phyloP scores from a whole-genome alignment of 2,113 vertebrate genomes.

The Menidia beryllina region DNA sequence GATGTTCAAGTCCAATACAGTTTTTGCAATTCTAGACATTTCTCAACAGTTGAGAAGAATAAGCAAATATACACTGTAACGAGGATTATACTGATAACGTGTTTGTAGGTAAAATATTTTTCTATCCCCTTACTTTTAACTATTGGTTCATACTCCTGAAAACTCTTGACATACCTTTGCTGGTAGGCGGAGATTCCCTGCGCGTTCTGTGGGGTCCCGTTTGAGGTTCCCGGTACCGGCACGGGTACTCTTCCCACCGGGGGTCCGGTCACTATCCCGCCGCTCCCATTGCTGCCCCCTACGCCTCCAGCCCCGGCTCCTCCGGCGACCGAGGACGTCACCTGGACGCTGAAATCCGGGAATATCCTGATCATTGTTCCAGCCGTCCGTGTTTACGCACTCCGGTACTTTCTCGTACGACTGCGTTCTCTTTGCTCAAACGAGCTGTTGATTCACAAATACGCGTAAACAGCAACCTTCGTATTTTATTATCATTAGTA shows the following conservation, averaged over 20 bases:
- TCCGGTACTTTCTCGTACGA: constrained; percentile 11
- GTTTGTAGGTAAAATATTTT: not conserved
- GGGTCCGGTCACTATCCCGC: constrained; percentile 89
- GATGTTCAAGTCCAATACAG: not conserved
- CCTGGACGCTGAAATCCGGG: constrained; percentile 99
- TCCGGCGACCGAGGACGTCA: constrained; percentile 92
- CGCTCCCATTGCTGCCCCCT: constrained; percentile 63
- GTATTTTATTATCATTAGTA: not conserved
- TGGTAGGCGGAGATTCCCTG: constrained; percentile 95
- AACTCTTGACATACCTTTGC: constrained; percentile 88
- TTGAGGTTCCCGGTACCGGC: constrained; percentile 84
- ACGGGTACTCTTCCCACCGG: constrained; percentile 85
- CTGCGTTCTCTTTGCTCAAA: constrained; percentile 76
- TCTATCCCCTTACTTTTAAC: not conserved
- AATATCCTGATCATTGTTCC: constrained; percentile 96
- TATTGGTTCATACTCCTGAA: constrained; percentile 40
- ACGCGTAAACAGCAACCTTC: not conserved
- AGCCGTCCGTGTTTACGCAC: constrained; percentile 47
- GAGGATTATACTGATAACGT: too few relatives aligned
- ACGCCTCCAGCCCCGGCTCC: constrained; percentile 87
- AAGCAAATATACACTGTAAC: not conserved
- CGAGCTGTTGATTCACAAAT: constrained; percentile 32
- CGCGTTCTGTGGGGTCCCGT: constrained; percentile 93
- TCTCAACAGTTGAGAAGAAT: not conserved
- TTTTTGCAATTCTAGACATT: not conserved